Conservation (phyloP, 2,888 invertebrate genomes). For the Meghimatium bilineatum region DNA sequence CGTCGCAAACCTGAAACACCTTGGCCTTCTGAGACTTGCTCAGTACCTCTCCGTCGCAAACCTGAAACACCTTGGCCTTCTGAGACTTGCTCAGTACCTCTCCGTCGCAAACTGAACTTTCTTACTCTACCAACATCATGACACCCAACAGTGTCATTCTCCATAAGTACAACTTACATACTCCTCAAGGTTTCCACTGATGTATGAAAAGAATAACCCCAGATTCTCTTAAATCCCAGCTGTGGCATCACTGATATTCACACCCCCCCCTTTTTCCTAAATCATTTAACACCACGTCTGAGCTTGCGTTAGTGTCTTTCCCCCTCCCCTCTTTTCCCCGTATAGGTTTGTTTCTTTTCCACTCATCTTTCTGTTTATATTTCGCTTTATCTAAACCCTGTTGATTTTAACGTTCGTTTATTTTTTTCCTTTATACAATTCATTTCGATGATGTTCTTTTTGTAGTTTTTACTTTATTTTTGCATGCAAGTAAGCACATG, state of each 20-base stretch:
- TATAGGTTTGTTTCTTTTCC: background rate
- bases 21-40: too few species aligned
- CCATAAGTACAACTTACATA: background rate
- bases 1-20: too few species aligned
- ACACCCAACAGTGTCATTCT: too few species aligned
- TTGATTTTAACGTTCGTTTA: background rate
- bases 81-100: too few species aligned
- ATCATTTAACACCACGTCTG: background rate
- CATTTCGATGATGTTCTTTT: conserved; percentile 16
- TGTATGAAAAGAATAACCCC: too few species aligned
- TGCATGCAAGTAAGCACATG: conserved; percentile 36
- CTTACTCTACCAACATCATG: too few species aligned
- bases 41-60: too few species aligned
- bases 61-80: too few species aligned
- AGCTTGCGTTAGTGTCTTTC: background rate
- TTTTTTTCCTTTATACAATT: background rate
- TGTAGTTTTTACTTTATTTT: conserved; percentile 11
- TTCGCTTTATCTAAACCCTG: conserved; percentile 11
- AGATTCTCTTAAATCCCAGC: too few species aligned
- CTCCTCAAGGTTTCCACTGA: too few species aligned
- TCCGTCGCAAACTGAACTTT: too few species aligned
- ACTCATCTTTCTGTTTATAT: conserved; percentile 14
- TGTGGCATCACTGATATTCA: background rate
- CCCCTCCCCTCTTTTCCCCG: background rate
- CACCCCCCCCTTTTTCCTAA: background rate